phyloP scores from a whole-genome alignment of 2,113 vertebrate genomes.

The Girardinichthys multiradiatus region DNA sequence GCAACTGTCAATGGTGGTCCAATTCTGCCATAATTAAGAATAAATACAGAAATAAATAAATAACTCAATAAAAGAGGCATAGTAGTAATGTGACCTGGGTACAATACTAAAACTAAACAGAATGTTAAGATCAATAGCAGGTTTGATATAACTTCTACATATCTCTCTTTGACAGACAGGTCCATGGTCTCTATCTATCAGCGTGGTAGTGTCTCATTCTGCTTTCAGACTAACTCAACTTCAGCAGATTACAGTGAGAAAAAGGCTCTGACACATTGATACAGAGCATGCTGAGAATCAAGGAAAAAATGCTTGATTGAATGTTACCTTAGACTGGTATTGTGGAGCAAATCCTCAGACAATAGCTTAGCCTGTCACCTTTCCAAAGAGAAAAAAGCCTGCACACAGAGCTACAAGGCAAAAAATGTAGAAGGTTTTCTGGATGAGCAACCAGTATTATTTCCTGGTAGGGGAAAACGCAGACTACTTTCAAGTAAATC shows the following conservation, averaged over 20 bases:
- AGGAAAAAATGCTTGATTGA: constrained; percentile 69
- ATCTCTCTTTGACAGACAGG: constrained; percentile 18
- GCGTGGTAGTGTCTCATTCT: constrained; percentile 57
- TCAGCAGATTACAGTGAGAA: constrained; percentile 46
- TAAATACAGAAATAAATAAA: too few species aligned
- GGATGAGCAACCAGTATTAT: constrained; percentile 50
- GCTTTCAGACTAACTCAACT: constrained; percentile 55
- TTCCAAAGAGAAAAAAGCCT: constrained; percentile 41
- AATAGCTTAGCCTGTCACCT: constrained; percentile 48
- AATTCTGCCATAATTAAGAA: too few species aligned
- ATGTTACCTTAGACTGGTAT: constrained; percentile 67
- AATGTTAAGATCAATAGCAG: constrained; percentile 51
- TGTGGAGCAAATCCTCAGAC: constrained; percentile 60
- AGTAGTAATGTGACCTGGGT: neutral
- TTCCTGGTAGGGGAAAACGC: constrained; percentile 37
- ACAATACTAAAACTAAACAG: constrained; percentile 43
- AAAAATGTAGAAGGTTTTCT: constrained; percentile 35
- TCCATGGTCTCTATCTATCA: constrained; percentile 51
- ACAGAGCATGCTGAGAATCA: constrained; percentile 59
- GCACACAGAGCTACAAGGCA: constrained; percentile 41
- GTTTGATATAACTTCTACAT: constrained; percentile 15
- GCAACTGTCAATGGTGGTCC: too few species aligned
- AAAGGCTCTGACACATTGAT: constrained; percentile 55
- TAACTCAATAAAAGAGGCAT: neutral
- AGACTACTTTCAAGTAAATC: constrained; percentile 10